phyloP scores from a whole-genome alignment of 1,140 invertebrate species.

The Bactericera cockerelli region DNA sequence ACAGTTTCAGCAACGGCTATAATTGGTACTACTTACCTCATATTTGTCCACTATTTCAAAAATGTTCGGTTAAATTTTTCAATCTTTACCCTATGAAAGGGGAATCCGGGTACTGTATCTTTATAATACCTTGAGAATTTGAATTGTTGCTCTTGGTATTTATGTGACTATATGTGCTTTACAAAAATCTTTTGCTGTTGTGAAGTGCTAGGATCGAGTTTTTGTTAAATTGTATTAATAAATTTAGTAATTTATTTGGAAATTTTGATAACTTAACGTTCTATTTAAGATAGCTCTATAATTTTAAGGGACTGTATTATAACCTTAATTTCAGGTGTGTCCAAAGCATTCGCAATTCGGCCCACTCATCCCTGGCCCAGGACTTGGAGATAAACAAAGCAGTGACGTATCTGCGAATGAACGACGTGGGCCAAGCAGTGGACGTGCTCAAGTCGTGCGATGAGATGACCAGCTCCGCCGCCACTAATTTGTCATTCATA shows the following conservation, averaged over 20 bases:
- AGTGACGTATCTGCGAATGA: conserved; percentile 71
- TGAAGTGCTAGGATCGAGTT: too few species aligned
- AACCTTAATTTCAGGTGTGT: conserved; percentile 63
- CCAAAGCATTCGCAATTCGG: conserved; percentile 58
- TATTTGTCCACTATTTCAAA: background rate
- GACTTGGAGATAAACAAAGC: conserved; percentile 91
- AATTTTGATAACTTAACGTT: too few species aligned
- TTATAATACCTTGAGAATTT: too few species aligned
- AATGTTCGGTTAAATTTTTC: background rate
- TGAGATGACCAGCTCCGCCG: conserved; percentile 67
- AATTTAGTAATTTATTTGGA: too few species aligned
- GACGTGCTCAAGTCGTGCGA: conserved; percentile 81
- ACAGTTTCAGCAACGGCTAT: conserved; percentile 42
- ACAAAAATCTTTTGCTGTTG: too few species aligned
- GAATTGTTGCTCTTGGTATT: too few species aligned
- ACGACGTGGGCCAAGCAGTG: conserved; percentile 64
- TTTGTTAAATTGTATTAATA: too few species aligned
- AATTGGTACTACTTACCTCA: conserved; percentile 36
- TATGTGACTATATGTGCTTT: too few species aligned
- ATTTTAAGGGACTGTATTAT: too few species aligned
- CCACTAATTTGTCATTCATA: conserved; percentile 83
- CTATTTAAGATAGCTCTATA: too few species aligned
- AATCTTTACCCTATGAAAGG: too few species aligned
- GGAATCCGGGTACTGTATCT: too few species aligned
- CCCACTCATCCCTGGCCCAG: conserved; percentile 52